Conservation (phyloP, 2,888 invertebrate species). For the Hymenopus coronatus region DNA sequence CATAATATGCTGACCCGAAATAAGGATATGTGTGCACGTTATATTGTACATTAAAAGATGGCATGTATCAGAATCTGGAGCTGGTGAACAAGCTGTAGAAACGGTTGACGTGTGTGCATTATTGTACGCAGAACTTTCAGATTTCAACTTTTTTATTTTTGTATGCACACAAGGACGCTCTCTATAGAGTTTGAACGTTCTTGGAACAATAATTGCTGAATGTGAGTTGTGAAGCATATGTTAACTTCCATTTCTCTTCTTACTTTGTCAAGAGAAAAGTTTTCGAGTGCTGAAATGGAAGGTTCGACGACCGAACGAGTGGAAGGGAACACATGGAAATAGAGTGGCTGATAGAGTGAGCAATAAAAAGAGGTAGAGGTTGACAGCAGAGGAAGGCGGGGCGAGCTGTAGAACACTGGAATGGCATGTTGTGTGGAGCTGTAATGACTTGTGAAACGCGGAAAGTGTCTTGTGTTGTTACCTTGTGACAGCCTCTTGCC, state of each 20-base stretch:
- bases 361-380: not conserved
- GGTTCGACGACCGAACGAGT: not conserved
- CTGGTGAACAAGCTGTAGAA: too few species aligned
- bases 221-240: not conserved
- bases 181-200: not conserved
- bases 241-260: not conserved
- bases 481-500: not conserved
- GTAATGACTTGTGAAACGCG: not conserved
- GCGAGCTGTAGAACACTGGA: not conserved
- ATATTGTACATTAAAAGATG: too few species aligned
- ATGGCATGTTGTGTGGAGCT: not conserved
- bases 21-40: too few species aligned
- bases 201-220: not conserved
- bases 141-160: not conserved
- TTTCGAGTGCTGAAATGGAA: not conserved
- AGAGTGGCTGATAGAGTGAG: not conserved
- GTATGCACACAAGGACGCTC: not conserved
- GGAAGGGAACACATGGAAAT: not conserved
- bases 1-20: too few species aligned
- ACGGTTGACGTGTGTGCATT: too few species aligned
- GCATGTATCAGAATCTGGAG: too few species aligned
- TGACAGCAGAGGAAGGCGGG: not conserved
- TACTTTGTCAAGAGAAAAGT: not conserved
- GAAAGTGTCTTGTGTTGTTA: not conserved
- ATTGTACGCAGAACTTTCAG: not conserved